Base-by-base conservation (phyloP, 2,113 vertebrate species). In the Phoenicopterus ruber region DNA sequence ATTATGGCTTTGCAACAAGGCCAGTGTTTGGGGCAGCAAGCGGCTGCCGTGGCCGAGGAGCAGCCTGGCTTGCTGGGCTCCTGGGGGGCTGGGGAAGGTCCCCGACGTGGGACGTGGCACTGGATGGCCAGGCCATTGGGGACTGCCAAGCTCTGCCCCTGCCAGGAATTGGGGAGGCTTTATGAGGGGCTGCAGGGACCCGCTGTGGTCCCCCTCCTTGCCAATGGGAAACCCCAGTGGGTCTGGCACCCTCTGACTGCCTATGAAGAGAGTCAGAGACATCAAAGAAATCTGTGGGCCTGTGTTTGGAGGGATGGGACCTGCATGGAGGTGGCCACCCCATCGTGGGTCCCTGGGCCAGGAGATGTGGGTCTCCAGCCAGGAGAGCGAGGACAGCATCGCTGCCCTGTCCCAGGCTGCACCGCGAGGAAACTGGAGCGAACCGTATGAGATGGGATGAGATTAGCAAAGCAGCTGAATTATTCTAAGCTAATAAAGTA, bases 401-500 rank as follows among this genome's bases (percentile, higher is more conserved):
- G 3, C 62, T 70, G 70, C 92, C 72, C 83, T 82, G 77, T 94
- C 93, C 95, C 6, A 1, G 40, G 70, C 36, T 97, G 67, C 91
- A 77, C 87, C 1, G 0, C 0, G 1, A n/a, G 44, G 84, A 94
- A 95, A 95, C 92, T 95, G 81, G 90, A 97, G 65, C 14, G 34
- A 97, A 96, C 91, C 58, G 82, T 77, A 11, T 22, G 31, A 93
- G 96, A 96, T 94, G 93, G 82, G 94, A 97, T 97, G 93, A 97
- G 97, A 97, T 97, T 97, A 97, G 71, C 92, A 92, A 97, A 97
- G 82, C 85, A 86, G 90, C 61, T 86, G 93, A 96, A 95, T 97
- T 96, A 94, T 96, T 96, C 94, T 96, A 94, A 97, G 96, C 96
- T 97, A 98, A 97, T 97, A 96, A 97, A 91, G 25, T 46, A 47